Conservation (phyloP, 1,140 invertebrate genomes). For the Drosophila parvula region DNA sequence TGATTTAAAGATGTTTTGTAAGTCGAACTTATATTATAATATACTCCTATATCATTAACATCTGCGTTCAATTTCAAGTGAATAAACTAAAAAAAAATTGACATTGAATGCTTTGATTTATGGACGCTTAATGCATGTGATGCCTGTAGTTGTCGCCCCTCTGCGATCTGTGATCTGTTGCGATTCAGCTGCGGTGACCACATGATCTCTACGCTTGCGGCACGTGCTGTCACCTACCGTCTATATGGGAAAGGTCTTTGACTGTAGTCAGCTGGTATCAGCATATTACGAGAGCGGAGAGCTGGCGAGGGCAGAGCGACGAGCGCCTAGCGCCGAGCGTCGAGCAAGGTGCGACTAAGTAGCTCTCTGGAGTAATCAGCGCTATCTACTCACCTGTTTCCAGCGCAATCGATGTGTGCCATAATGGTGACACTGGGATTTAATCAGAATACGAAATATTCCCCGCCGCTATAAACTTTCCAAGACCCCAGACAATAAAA, state of each 20-base stretch:
- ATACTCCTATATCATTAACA: not conserved
- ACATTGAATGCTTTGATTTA: slow-evolving; percentile 5
- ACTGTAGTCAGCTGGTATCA: slow-evolving; percentile 47
- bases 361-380: slow-evolving; percentile 10
- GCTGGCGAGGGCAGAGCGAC: not conserved
- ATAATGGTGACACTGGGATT: slow-evolving; percentile 21
- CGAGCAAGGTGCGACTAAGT: slow-evolving; percentile 9
- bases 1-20: not conserved
- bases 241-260: slow-evolving; percentile 46
- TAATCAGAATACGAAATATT: slow-evolving; percentile 19
- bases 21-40: not conserved
- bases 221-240: slow-evolving; percentile 49
- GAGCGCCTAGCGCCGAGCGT: not conserved
- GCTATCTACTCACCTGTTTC: slow-evolving; percentile 33
- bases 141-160: slow-evolving; percentile 30
- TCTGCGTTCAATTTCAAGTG: too few relatives aligned
- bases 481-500: not conserved
- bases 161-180: slow-evolving; percentile 13
- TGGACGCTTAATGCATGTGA: not conserved
- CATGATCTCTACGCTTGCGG: slow-evolving; percentile 52
- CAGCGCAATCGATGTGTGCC: slow-evolving; percentile 19
- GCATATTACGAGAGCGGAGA: slow-evolving; percentile 11
- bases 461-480: slow-evolving; percentile 7
- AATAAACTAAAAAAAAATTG: not conserved
- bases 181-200: slow-evolving; percentile 10